phyloP scores from a whole-genome alignment of 2,113 vertebrate species.

The Sardina pilchardus region DNA sequence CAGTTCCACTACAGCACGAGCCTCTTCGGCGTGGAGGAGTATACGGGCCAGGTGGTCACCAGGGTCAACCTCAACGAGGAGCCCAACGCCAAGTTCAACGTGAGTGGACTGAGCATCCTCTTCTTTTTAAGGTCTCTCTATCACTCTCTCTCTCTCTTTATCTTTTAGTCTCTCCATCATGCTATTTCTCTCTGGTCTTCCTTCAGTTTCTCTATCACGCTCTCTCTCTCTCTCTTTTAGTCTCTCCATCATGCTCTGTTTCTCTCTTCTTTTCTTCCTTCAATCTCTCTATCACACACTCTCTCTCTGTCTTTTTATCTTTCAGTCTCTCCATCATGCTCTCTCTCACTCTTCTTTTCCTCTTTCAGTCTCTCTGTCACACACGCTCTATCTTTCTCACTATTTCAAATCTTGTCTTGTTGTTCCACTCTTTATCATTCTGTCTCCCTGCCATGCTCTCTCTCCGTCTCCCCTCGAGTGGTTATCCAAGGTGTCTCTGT shows the following conservation, averaged over 20 bases:
- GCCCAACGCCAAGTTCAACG: slow-evolving; percentile 89
- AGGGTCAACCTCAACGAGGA: slow-evolving; percentile 95
- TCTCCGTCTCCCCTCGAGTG: too few relatives aligned
- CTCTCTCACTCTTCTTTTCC: background rate
- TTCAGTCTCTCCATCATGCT: too few relatives aligned
- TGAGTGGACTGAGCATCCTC: slow-evolving; percentile 64
- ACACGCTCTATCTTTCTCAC: too few relatives aligned
- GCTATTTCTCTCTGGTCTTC: background rate
- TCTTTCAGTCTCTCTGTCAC: too few relatives aligned
- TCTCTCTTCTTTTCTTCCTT: background rate
- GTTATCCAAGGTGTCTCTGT: too few relatives aligned
- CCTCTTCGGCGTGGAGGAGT: slow-evolving; percentile 89
- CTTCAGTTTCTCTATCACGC: background rate
- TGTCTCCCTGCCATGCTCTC: too few relatives aligned
- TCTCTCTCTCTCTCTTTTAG: too few relatives aligned
- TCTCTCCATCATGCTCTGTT: background rate
- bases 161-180: background rate
- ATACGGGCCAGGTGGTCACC: slow-evolving; percentile 84
- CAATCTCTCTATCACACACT: too few relatives aligned
- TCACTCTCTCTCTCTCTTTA: background rate
- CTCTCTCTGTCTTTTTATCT: too few relatives aligned
- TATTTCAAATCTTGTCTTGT: too few relatives aligned
- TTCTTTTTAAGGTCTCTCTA: background rate
- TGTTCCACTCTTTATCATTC: too few relatives aligned
- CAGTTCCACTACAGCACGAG: slow-evolving; percentile 86